Evolutionary conservation across 2,888 invertebrate species (phyloP), one percentile per base, ranked within the genome.

Genomic region (Tipula confusa): DNA sequence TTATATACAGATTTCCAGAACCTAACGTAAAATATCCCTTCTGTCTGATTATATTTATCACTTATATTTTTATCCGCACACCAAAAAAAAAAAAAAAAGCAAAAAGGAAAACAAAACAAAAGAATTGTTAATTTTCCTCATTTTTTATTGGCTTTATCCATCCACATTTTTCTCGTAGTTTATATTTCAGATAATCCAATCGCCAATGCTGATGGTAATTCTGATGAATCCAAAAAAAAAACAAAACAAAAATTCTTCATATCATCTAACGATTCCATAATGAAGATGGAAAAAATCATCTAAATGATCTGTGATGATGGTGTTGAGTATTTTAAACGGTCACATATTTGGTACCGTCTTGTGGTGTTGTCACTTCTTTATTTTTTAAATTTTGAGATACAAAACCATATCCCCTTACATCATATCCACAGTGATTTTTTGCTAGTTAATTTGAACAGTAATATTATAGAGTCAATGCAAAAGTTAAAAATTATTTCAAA

Each of bases 11-110:
- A 64, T 64, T 24, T 64, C 24, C 48, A 48, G 48, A 18, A 64
- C 64, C 24, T 18, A 64, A 64, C 7, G 24, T 24, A 64, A 24
- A 64, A 64, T 24, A 64, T 64, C 64, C 64, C 64, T 64, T 64
- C 64, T 64, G 64, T 64, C 64, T 64, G 64, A 64, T 64, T 24
- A 64, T 24, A 64, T 64, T 64, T 64, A 64, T 64, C 64, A 64
- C 64, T 24, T 64, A 7, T 24, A 11, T 3, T 24, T 24, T 9
- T 24, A 64, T 64, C 11, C 24, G 9, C 3, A 24, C 9, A 18
- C 1, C 24, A 24, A 9, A 18, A 9, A 64, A 24, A 64, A 43
- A 36, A 36, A 36, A 36, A 64, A 64, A 64, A n/a, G n/a, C n/a
- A n/a, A n/a, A 64, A 64, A 64, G 18, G 24, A 64, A 64, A 64